These are phyloP conservation scores for Falco biarmicus DNA, from an alignment of 2,797 vertebrate species.

Conservation along the genomic window DNA sequence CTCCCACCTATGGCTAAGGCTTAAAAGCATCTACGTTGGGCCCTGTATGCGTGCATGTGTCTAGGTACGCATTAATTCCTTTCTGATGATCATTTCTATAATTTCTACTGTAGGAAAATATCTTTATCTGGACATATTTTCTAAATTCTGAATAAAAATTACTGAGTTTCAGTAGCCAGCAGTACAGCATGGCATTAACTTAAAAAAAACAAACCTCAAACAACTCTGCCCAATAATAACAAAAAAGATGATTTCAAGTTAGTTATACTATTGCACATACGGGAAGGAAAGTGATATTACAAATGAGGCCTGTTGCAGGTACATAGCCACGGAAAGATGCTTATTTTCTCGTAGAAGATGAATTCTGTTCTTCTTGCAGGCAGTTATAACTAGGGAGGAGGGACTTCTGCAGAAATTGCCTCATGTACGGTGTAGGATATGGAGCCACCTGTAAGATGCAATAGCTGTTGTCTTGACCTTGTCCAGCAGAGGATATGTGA, in stretches of 20 bases:
- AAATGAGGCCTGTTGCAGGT: neutral
- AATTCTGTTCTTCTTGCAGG: neutral
- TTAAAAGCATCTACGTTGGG: constrained; percentile 1
- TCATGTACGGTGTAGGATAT: neutral
- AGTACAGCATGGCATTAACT: neutral
- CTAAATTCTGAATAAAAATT: neutral
- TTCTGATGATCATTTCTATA: neutral
- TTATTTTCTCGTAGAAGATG: neutral
- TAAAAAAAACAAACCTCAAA: too few relatives aligned
- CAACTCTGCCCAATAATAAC: neutral
- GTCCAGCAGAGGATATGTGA: neutral
- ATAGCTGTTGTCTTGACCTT: neutral
- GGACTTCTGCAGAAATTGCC: neutral
- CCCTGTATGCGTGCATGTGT: neutral
- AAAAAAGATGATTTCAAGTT: neutral
- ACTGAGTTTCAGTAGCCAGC: neutral
- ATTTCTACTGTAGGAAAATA: neutral
- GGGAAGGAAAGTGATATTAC: neutral
- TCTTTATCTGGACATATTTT: neutral
- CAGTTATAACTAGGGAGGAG: neutral
- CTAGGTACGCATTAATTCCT: neutral
- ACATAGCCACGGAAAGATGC: neutral
- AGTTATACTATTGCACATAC: neutral
- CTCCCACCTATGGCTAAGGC: constrained; percentile 23
- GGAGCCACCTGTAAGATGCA: neutral